Evolutionary conservation across 1,140 invertebrate species (phyloP).

Genomic region (Drosophila novamexicana): DNA sequence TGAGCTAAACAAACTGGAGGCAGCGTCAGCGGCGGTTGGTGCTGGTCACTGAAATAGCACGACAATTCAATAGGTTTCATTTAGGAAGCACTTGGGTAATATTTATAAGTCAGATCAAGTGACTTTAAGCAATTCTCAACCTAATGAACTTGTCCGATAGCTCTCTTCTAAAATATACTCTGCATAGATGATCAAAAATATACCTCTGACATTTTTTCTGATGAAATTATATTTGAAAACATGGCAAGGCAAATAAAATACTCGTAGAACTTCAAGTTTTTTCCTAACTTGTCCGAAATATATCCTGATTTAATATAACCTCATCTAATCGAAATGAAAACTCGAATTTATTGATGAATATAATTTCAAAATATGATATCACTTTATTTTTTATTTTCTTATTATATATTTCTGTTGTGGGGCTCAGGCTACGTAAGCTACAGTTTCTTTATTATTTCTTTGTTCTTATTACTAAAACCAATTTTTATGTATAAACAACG

Average conservation of each 20-base stretch:
- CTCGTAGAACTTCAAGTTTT: neutral
- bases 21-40: slow-evolving; percentile 26
- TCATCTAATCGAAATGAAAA: slow-evolving; percentile 38
- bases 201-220: neutral
- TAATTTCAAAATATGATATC: slow-evolving; percentile 30
- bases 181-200: neutral
- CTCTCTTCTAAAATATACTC: neutral
- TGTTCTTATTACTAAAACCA: slow-evolving; percentile 57
- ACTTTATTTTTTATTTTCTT: slow-evolving; percentile 32
- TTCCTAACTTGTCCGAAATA: slow-evolving; percentile 15
- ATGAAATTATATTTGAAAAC: slow-evolving; percentile 8
- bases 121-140: no score
- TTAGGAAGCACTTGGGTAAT: neutral
- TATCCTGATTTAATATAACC: slow-evolving; percentile 1
- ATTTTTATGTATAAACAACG: slow-evolving; percentile 67
- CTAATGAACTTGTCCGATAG: slow-evolving; percentile 9
- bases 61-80: neutral
- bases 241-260: slow-evolving; percentile 9
- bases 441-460: slow-evolving; percentile 60
- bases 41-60: slow-evolving; percentile 21
- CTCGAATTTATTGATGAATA: slow-evolving; percentile 54
- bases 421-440: slow-evolving; percentile 80
- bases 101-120: neutral
- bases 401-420: slow-evolving; percentile 62
- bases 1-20: slow-evolving; percentile 74